These are phyloP conservation scores for Papilio aristodemus DNA, from an alignment of 1,140 invertebrate genomes.

Conservation along the genomic window DNA sequence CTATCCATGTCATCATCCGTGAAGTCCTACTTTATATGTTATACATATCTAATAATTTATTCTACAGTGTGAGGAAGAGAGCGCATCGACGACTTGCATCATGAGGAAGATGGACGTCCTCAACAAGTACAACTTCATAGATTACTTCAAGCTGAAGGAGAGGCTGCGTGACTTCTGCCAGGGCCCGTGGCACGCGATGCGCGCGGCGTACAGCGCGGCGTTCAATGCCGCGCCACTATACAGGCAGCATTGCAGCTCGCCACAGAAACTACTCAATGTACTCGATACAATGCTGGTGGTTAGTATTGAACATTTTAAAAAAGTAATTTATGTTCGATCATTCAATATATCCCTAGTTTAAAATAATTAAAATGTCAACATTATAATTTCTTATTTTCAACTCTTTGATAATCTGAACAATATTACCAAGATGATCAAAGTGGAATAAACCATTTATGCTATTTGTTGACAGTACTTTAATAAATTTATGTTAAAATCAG, in stretches of 20 bases:
- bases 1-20: neutral
- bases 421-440: too few species aligned
- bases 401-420: too few species aligned
- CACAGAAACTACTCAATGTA: conserved; percentile 64
- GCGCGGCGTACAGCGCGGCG: conserved; percentile 44
- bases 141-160: conserved; percentile 70
- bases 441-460: too few species aligned
- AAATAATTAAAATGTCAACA: too few species aligned
- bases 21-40: neutral
- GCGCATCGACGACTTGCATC: conserved; percentile 53
- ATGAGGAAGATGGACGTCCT: conserved; percentile 63
- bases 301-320: conserved; percentile 35
- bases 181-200: conserved; percentile 38
- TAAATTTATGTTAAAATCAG: too few species aligned
- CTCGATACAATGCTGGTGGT: conserved; percentile 68
- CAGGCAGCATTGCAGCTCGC: conserved; percentile 56
- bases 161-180: conserved; percentile 48
- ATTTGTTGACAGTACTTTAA: too few species aligned
- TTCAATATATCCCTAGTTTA: too few species aligned
- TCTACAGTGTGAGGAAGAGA: conserved; percentile 61
- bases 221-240: conserved; percentile 53
- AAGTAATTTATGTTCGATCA: neutral
- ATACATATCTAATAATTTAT: neutral
- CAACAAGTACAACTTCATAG: conserved; percentile 65
- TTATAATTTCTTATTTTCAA: too few species aligned